Percentiles rank a stretch among this genome's conserved stretches.
These are phyloP conservation scores for Odontomyia ornata DNA, from an alignment of 2,888 invertebrate genomes.

Conservation along the genomic window DNA sequence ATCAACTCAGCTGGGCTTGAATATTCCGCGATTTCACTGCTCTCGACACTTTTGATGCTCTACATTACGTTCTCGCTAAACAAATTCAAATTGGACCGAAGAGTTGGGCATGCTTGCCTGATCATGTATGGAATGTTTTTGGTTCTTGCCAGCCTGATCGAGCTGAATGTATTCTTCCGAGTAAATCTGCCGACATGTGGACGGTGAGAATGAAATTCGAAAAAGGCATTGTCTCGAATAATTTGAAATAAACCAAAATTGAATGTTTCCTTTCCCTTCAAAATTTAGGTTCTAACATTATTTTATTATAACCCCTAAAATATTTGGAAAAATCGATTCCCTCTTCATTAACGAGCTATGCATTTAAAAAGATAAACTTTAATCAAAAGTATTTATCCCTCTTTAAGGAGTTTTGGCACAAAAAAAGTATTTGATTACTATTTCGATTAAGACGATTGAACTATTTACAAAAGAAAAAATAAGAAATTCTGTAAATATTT, in stretches of 20 bases:
- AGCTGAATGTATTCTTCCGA: slow-evolving; percentile 91
- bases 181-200: slow-evolving; percentile 89
- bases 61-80: slow-evolving; percentile 86
- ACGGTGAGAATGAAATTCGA: slow-evolving; percentile 61
- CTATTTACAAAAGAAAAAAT: neutral
- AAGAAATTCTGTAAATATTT: slow-evolving; percentile 3
- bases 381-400: too few relatives aligned
- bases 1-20: slow-evolving; percentile 91
- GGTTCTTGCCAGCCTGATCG: slow-evolving; percentile 87
- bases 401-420: too few relatives aligned
- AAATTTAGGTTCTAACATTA: too few relatives aligned
- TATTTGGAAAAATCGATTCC: too few relatives aligned
- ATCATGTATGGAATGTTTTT: slow-evolving; percentile 89
- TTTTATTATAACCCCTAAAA: too few relatives aligned
- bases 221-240: neutral
- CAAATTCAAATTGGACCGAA: slow-evolving; percentile 85
- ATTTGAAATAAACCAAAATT: slow-evolving; percentile 13
- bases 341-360: too few relatives aligned
- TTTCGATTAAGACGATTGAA: neutral
- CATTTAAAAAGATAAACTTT: too few relatives aligned
- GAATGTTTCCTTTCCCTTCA: neutral
- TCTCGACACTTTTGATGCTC: slow-evolving; percentile 85
- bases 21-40: slow-evolving; percentile 88
- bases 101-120: slow-evolving; percentile 84
- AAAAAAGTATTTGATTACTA: too few relatives aligned